Evolutionary conservation across 2,113 vertebrate genomes (phyloP).

Genomic region (Furnarius figulus): DNA sequence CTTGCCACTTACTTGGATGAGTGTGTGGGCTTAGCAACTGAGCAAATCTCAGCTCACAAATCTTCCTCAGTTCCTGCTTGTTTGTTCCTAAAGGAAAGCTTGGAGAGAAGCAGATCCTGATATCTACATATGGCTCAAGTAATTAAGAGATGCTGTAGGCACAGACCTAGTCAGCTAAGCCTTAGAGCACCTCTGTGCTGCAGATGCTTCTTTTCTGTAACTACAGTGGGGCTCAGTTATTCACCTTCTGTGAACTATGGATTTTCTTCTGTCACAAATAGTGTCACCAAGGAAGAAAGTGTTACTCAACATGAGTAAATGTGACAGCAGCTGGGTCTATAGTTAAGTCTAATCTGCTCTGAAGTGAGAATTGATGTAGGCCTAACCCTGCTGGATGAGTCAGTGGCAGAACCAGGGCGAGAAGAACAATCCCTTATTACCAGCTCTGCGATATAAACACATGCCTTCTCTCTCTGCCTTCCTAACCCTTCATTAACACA

Average conservation of each 20-base stretch:
- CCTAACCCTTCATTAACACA: constrained; percentile 27
- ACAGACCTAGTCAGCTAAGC: neutral
- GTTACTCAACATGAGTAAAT: neutral
- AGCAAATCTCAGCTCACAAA: neutral
- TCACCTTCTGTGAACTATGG: neutral
- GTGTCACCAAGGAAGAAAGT: constrained; percentile 8
- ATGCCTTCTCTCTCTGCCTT: neutral
- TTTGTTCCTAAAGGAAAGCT: neutral
- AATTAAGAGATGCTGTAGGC: neutral
- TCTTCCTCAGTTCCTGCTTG: neutral
- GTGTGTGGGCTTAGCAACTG: neutral
- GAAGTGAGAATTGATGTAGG: neutral
- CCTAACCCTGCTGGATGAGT: constrained; percentile 20
- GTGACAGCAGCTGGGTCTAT: neutral
- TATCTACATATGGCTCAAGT: neutral
- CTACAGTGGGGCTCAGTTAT: neutral
- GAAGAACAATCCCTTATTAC: constrained; percentile 2
- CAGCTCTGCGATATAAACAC: neutral
- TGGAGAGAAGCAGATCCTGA: neutral
- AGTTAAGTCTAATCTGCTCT: constrained; percentile 15
- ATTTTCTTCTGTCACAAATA: neutral
- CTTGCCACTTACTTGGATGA: neutral
- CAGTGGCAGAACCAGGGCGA: constrained; percentile 2
- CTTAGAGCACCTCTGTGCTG: neutral
- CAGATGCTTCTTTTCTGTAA: neutral